phyloP scores from a whole-genome alignment of 2,888 invertebrate species.

The Chalcis sispes region DNA sequence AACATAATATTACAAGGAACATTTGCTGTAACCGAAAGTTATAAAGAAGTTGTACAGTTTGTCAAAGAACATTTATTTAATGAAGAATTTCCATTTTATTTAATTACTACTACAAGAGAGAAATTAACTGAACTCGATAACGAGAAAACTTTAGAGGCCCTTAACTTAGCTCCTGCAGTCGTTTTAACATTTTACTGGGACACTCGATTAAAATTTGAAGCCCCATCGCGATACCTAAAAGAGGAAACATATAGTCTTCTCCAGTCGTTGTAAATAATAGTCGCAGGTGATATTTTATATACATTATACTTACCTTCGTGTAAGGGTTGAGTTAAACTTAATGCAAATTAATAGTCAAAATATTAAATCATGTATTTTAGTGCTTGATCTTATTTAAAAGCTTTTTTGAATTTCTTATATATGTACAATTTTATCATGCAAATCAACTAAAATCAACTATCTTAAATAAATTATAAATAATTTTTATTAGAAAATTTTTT shows the following conservation, averaged over 20 bases:
- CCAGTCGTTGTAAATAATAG: slow-evolving; percentile 50
- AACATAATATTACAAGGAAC: slow-evolving; percentile 91
- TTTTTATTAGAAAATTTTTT: slow-evolving; percentile 21
- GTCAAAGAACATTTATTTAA: slow-evolving; percentile 86
- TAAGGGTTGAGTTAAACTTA: slow-evolving; percentile 25
- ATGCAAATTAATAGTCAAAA: slow-evolving; percentile 42
- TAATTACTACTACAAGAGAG: slow-evolving; percentile 83
- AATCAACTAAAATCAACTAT: neutral
- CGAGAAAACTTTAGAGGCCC: slow-evolving; percentile 86
- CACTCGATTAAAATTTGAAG: slow-evolving; percentile 77
- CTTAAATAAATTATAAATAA: slow-evolving; percentile 6
- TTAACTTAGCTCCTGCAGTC: slow-evolving; percentile 89
- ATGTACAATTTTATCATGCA: too few species aligned
- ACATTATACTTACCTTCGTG: slow-evolving; percentile 22
- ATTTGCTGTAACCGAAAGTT: slow-evolving; percentile 89
- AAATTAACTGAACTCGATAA: slow-evolving; percentile 79
- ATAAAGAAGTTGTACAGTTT: slow-evolving; percentile 85
- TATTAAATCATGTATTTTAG: slow-evolving; percentile 1
- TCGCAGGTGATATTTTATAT: slow-evolving; percentile 49
- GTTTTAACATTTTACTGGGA: slow-evolving; percentile 87
- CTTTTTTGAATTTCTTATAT: slow-evolving; percentile 7
- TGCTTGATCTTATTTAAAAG: slow-evolving; percentile 20
- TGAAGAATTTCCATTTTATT: slow-evolving; percentile 82
- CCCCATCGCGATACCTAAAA: slow-evolving; percentile 82
- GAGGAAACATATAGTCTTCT: slow-evolving; percentile 81